phyloP scores from a whole-genome alignment of 2,797 vertebrate genomes.

The Hemitrygon akajei region DNA sequence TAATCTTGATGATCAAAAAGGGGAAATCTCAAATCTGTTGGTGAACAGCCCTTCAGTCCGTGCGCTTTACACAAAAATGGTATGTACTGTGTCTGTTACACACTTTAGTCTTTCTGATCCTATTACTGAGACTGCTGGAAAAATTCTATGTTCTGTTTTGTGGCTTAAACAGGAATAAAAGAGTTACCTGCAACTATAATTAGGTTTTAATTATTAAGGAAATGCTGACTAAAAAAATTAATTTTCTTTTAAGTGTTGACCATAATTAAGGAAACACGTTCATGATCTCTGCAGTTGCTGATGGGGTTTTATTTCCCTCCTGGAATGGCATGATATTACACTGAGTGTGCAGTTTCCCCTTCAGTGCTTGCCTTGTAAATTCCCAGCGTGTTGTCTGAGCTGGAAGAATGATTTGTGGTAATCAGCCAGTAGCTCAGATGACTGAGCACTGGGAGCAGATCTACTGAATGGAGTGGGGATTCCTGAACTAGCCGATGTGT shows the following conservation, averaged over 20 bases:
- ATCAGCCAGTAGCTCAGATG: background rate
- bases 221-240: background rate
- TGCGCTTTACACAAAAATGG: constrained; percentile 95
- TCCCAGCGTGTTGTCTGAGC: background rate
- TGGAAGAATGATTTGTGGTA: background rate
- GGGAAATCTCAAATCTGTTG: constrained; percentile 82
- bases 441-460: background rate
- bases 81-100: constrained; percentile 45
- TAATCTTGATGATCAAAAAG: constrained; percentile 80
- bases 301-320: background rate
- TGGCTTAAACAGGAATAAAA: background rate
- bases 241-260: background rate
- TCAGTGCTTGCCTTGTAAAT: background rate
- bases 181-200: background rate
- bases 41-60: constrained; percentile 87
- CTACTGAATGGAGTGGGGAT: background rate
- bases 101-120: background rate
- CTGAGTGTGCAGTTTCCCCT: background rate
- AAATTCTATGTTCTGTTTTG: background rate
- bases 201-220: background rate
- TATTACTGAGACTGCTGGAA: background rate
- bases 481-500: too few relatives aligned
- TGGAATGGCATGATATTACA: background rate
- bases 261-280: background rate
- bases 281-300: background rate